These are phyloP conservation scores for Eristalinus sepulchralis DNA, from an alignment of 2,888 invertebrate genomes.

Conservation along the genomic window DNA sequence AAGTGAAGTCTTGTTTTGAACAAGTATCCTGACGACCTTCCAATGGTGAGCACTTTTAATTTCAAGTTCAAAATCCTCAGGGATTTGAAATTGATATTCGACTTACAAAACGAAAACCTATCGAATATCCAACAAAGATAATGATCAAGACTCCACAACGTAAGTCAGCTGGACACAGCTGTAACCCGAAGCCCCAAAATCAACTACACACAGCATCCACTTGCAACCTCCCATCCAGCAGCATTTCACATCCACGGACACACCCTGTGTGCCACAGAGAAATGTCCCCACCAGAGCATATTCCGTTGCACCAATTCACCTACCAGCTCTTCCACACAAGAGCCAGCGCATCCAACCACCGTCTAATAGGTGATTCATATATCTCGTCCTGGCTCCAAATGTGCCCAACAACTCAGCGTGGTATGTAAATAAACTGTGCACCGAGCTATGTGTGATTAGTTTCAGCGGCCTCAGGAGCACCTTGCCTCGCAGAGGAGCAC, in stretches of 20 bases:
- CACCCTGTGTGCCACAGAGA: background rate
- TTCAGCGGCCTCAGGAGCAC: constrained; percentile 27
- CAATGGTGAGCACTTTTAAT: too few relatives aligned
- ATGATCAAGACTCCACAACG: too few relatives aligned
- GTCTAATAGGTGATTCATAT: constrained; percentile 39
- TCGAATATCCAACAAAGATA: too few relatives aligned
- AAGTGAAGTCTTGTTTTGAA: too few relatives aligned
- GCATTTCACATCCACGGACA: background rate
- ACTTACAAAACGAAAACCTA: too few relatives aligned
- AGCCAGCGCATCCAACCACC: background rate
- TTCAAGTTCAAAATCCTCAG: too few relatives aligned
- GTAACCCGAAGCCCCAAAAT: too few relatives aligned
- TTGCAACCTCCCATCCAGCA: background rate
- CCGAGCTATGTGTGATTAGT: constrained; percentile 50
- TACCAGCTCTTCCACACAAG: background rate
- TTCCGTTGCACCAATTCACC: background rate
- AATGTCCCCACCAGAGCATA: background rate
- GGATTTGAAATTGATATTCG: too few relatives aligned
- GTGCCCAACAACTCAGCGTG: constrained; percentile 56
- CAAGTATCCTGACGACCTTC: too few relatives aligned
- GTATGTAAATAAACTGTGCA: constrained; percentile 67
- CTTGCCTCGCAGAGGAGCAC: constrained; percentile 22
- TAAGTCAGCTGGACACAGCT: too few relatives aligned
- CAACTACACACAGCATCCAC: background rate
- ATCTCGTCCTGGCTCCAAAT: constrained; percentile 55